phyloP scores from a whole-genome alignment of 1,140 invertebrate genomes.

The Microplitis mediator region DNA sequence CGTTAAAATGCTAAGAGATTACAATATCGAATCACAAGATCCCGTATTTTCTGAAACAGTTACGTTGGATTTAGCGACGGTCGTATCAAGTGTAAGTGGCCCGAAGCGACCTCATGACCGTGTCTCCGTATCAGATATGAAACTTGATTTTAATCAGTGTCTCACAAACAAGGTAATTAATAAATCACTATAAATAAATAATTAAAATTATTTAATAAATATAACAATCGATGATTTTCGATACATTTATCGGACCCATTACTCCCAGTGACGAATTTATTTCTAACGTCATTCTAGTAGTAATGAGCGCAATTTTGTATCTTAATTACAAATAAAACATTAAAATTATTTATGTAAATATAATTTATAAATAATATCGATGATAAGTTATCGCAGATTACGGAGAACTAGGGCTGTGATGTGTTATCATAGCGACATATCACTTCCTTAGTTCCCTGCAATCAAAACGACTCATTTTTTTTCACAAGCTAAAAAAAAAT shows the following conservation, averaged over 20 bases:
- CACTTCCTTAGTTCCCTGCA: conserved; percentile 63
- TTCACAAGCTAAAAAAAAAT: background rate
- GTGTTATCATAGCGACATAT: conserved; percentile 54
- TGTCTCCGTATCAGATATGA: conserved; percentile 89
- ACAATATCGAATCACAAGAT: conserved; percentile 76
- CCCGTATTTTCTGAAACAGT: conserved; percentile 87
- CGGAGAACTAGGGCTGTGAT: conserved; percentile 68
- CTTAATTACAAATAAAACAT: background rate
- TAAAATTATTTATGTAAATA: background rate
- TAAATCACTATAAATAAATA: background rate
- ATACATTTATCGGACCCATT: background rate
- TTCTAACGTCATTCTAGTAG: background rate
- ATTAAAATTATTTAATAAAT: background rate
- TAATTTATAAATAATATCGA: conserved; percentile 12
- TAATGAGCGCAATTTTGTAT: no score
- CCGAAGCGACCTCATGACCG: conserved; percentile 97
- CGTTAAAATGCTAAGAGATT: conserved; percentile 86
- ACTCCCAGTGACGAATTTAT: no score
- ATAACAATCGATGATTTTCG: background rate
- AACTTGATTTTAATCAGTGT: conserved; percentile 85
- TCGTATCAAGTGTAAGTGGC: conserved; percentile 93
- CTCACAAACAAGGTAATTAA: conserved; percentile 83
- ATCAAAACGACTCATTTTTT: conserved; percentile 24
- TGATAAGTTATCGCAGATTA: conserved; percentile 41
- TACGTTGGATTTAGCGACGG: conserved; percentile 84